phyloP scores from a whole-genome alignment of 1,140 invertebrate species.

The Lepidurus apus region DNA sequence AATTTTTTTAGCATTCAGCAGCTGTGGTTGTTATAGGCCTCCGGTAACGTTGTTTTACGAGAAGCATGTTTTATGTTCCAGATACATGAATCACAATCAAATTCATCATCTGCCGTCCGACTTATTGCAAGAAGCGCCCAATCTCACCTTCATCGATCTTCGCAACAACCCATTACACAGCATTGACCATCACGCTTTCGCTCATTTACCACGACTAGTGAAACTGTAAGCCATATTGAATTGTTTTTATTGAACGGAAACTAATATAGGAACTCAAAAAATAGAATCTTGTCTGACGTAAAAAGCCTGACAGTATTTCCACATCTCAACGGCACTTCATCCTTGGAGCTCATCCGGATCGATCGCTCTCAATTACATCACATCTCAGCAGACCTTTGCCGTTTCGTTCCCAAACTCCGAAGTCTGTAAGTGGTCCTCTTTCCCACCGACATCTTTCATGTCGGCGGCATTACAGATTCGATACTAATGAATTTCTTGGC shows the following conservation, averaged over 20 bases:
- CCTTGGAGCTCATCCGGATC: slow-evolving; percentile 70
- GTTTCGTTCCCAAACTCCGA: slow-evolving; percentile 66
- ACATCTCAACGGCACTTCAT: slow-evolving; percentile 65
- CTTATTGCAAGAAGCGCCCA: slow-evolving; percentile 53
- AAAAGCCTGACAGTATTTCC: slow-evolving; percentile 71
- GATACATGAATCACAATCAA: slow-evolving; percentile 63
- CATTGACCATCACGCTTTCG: slow-evolving; percentile 59
- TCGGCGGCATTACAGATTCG: neutral
- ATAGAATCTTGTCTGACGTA: slow-evolving; percentile 78
- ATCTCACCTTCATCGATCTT: slow-evolving; percentile 59
- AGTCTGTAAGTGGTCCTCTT: slow-evolving; percentile 67
- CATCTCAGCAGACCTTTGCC: slow-evolving; percentile 70
- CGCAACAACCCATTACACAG: slow-evolving; percentile 63
- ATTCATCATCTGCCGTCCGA: slow-evolving; percentile 58
- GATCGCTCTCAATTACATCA: slow-evolving; percentile 68
- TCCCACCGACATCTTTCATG: slow-evolving; percentile 33
- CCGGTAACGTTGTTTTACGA: slow-evolving; percentile 17
- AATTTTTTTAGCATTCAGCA: slow-evolving; percentile 10
- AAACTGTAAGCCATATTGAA: slow-evolving; percentile 60
- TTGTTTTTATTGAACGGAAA: neutral
- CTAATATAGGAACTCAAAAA: neutral
- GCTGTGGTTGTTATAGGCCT: slow-evolving; percentile 33
- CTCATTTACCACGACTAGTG: slow-evolving; percentile 57
- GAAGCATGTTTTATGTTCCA: slow-evolving; percentile 41
- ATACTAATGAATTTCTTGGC: slow-evolving; percentile 38